Evolutionary conservation across 1,140 invertebrate species (phyloP), one percentile per base, ranked within the genome.

Genomic region (Dufourea novaeangliae): DNA sequence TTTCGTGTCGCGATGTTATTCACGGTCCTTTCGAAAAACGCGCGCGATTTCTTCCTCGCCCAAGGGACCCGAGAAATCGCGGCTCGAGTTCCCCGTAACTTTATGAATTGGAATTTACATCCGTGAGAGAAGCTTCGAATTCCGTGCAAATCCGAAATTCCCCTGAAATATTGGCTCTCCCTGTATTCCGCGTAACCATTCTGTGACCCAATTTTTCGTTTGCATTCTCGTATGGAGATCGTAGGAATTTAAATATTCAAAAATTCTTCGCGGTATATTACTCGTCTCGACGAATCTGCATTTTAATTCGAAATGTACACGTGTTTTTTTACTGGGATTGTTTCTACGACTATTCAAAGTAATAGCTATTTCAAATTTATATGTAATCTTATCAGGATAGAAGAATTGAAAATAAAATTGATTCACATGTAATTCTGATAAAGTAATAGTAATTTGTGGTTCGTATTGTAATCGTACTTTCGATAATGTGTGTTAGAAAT

Each of bases 161-260:
- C n/a, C 7, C 17, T 39, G 17, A 12, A 39, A 69, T 69, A 69
- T 69, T 56, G 32, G 34, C 50, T 27, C 50, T 27, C 10, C 25
- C 32, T 1, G 32, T 37, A 10, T 20, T 20, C 20, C 57, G 8
- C n/a, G 20, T 32, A 61, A 37, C 29, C 20, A 61, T 61, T 61
- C 57, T 8, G 32, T 37, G 57, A 32, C 57, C 57, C 57, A 61
- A 32, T 61, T 61, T 61, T 61, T 61, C 57, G 12, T 37, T 34
- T 5, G 57, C 29, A 10, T 59, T 59, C 17, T 37, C 57, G 57
- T 22, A 61, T 37, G 57, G 57, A 61, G 32, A 61, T 61, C 20
- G 32, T 61, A 17, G 1, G 32, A 61, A 61, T 61, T 61, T 37
- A 34, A 61, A 37, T 37, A 37, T 37, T 61, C 11, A 1, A 32